Evolutionary conservation across 2,888 invertebrate genomes (phyloP).

Genomic region (Sphaeridia pumilis): DNA sequence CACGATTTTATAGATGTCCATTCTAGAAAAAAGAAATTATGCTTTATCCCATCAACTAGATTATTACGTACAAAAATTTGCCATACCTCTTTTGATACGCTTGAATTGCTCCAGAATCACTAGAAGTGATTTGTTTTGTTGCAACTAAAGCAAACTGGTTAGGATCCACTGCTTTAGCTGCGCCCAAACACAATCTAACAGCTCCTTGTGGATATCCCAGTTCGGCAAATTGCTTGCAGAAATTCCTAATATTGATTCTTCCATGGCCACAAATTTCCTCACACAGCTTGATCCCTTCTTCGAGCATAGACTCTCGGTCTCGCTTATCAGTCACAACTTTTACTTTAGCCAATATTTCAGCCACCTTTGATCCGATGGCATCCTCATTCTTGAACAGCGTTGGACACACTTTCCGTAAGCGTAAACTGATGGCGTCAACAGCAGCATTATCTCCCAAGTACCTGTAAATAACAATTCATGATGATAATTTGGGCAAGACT

Average conservation of each 20-base stretch:
- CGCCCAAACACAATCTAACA: constrained; percentile 28
- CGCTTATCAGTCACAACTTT: constrained; percentile 21
- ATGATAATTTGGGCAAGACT: no score
- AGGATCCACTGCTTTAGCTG: constrained; percentile 32
- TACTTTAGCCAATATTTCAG: constrained; percentile 33
- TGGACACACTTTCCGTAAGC: constrained; percentile 81
- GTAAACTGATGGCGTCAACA: constrained; percentile 77
- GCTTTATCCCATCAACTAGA: no score
- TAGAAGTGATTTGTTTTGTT: constrained; percentile 13
- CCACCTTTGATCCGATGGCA: constrained; percentile 85
- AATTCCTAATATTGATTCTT: constrained; percentile 28
- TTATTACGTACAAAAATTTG: no score
- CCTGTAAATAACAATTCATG: constrained; percentile 40
- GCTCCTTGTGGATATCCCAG: constrained; percentile 34
- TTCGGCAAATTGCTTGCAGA: constrained; percentile 34
- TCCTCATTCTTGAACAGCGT: constrained; percentile 88
- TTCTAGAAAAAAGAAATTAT: constrained; percentile 6
- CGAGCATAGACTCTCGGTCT: constrained; percentile 30
- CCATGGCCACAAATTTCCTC: constrained; percentile 35
- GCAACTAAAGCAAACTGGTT: constrained; percentile 28
- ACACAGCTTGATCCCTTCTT: constrained; percentile 30
- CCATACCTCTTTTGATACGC: constrained; percentile 27
- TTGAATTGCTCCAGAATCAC: constrained; percentile 25
- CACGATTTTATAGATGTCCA: constrained; percentile 32
- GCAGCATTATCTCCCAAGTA: constrained; percentile 93